Percentiles rank a stretch among this genome's conserved stretches.
These are phyloP conservation scores for Pristionchus mayeri DNA, from an alignment of 2,888 invertebrate genomes.

Conservation along the genomic window DNA sequence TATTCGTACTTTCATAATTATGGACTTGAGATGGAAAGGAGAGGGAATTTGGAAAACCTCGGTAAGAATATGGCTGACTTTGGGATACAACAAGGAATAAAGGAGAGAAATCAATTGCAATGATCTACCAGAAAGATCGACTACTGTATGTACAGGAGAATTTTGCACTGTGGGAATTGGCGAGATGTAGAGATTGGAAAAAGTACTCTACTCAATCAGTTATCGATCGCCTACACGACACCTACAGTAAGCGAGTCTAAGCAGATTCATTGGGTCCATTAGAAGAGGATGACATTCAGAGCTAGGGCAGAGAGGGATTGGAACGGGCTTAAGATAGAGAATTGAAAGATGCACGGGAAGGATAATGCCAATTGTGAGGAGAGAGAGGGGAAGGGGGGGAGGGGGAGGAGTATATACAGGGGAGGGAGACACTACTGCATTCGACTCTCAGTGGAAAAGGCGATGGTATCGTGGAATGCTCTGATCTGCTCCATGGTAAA, in stretches of 20 bases:
- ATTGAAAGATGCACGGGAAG: slow-evolving; percentile 5
- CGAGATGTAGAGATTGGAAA: not conserved
- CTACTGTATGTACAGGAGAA: not conserved
- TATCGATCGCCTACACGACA: slow-evolving; percentile 25
- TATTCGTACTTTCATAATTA: not conserved
- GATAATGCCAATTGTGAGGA: not conserved
- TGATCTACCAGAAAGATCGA: not conserved
- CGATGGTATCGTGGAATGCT: not conserved
- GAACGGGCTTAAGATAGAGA: not conserved
- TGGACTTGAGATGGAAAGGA: slow-evolving; percentile 38
- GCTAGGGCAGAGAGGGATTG: not conserved
- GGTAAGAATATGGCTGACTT: slow-evolving; percentile 29
- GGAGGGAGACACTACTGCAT: not conserved
- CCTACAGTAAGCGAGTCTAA: slow-evolving; percentile 17
- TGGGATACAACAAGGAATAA: not conserved
- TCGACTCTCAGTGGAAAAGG: too few relatives aligned
- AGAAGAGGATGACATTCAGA: not conserved
- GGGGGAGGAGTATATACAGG: not conserved
- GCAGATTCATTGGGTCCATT: not conserved
- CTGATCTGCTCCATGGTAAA: not conserved
- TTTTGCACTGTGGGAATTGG: not conserved
- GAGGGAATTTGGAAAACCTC: not conserved
- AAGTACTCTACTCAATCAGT: not conserved
- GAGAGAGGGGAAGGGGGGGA: not conserved
- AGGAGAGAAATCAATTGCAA: not conserved